phyloP scores from a whole-genome alignment of 2,113 vertebrate species.

The Corvus moneduloides region DNA sequence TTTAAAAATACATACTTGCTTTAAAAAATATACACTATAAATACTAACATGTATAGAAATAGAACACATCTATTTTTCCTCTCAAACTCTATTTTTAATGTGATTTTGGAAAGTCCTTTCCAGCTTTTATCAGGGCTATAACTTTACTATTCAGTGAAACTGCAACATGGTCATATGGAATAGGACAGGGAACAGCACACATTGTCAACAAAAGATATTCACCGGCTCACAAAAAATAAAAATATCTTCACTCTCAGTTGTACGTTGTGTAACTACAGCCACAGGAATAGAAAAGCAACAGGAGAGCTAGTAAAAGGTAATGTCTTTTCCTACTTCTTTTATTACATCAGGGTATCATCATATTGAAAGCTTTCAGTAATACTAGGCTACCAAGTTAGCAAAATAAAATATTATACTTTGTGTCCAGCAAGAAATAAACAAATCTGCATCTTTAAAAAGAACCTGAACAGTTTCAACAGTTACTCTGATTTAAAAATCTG shows the following conservation, averaged over 20 bases:
- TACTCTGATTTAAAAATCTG: neutral
- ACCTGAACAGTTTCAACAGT: neutral
- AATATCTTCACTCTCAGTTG: neutral
- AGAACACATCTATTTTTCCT: neutral
- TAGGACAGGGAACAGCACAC: neutral
- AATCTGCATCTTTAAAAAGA: neutral
- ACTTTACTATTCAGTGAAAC: neutral
- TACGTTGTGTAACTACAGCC: neutral
- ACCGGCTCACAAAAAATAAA: neutral
- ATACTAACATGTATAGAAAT: neutral
- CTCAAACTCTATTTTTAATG: neutral
- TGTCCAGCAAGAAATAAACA: neutral
- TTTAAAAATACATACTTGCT: neutral
- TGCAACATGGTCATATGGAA: neutral
- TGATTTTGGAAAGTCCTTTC: neutral
- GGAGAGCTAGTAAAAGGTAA: neutral
- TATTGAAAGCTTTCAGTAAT: neutral
- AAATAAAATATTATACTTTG: neutral
- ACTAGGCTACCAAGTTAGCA: neutral
- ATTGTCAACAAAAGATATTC: neutral
- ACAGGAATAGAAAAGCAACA: neutral
- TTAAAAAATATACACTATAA: neutral
- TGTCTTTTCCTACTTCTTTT: slow-evolving; percentile 29
- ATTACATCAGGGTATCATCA: neutral
- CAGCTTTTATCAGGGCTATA: neutral